These are phyloP conservation scores for Anolis carolinensis DNA, from an alignment of 2,113 vertebrate species.

Conservation along the genomic window DNA sequence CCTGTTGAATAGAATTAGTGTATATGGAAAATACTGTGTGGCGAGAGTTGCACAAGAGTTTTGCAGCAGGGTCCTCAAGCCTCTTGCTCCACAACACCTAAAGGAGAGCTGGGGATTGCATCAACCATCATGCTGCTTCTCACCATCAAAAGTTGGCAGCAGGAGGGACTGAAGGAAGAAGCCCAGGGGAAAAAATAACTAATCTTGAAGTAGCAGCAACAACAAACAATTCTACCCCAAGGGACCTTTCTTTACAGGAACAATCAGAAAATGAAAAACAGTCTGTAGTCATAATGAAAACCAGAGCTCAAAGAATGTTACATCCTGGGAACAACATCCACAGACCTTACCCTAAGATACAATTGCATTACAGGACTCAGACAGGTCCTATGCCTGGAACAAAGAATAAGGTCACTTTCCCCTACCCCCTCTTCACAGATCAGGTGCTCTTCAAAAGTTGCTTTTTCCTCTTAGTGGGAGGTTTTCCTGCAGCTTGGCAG, in stretches of 20 bases:
- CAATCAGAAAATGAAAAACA: not conserved
- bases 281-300: constrained; percentile 3
- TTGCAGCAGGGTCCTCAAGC: not conserved
- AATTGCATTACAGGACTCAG: not conserved
- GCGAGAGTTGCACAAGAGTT: not conserved
- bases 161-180: not conserved
- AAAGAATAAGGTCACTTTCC: not conserved
- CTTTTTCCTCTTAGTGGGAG: not conserved
- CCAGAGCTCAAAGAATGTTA: not conserved
- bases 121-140: not conserved
- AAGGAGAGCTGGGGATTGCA: not conserved
- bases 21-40: not conserved
- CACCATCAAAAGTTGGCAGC: not conserved
- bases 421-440: not conserved
- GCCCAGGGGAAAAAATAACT: not conserved
- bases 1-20: not conserved
- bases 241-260: not conserved
- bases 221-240: not conserved
- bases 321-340: not conserved
- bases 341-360: not conserved
- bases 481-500: constrained; percentile 3
- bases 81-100: not conserved
- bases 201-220: not conserved
- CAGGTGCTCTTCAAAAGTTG: not conserved
- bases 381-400: not conserved